Base-by-base conservation (phyloP, 1,140 invertebrate genomes). In the Drosophila nigrodunni region DNA sequence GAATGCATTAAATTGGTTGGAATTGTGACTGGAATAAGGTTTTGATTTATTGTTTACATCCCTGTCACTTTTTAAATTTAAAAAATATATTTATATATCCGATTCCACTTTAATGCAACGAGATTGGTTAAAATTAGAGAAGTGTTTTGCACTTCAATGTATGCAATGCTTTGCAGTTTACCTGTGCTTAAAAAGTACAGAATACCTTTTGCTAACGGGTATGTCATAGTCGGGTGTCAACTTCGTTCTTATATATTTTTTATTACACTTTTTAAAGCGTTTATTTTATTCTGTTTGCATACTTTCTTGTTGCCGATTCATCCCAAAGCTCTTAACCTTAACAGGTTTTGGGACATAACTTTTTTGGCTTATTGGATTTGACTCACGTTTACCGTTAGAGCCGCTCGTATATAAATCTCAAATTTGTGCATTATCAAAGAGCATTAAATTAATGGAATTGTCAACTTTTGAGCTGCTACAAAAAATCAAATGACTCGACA, bases 371-470 rank as follows among this genome's bases (percentile, higher is more conserved):
- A 35, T 80, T 59, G 66, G 25, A 61, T 78, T 82, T 85, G 82
- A 82, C 54, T 86, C 75, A 75, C 46, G 67, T 82, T 82, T 88
- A 82, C 82, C 83, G 82, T 88, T 86, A 86, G 77, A 76, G 67
- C 44, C 50, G 74, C 34, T 44, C 7, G 49, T 11, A 65, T 62
- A 79, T 86, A 86, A 86, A 88, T 86, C 80, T 73, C 65, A 46
- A 61, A 82, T 79, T 68, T 49, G 60, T 67, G 46, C 74, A 55
- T 70, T 74, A 54, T 49, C 58, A 61, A 82, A 68, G 74, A 57
- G 77, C 58, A 64, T 69, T 41, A 62, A 74, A 57, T 74, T 72
- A 66, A 72, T 72, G 69, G n/a, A 30, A 50, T 25, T 41, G 25
- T 39, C 54, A 37, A 13, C 4, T 25, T 13, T 41, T 37, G 9